Conservation (phyloP, 2,888 invertebrate genomes). For the Tryphoninae sp. region DNA sequence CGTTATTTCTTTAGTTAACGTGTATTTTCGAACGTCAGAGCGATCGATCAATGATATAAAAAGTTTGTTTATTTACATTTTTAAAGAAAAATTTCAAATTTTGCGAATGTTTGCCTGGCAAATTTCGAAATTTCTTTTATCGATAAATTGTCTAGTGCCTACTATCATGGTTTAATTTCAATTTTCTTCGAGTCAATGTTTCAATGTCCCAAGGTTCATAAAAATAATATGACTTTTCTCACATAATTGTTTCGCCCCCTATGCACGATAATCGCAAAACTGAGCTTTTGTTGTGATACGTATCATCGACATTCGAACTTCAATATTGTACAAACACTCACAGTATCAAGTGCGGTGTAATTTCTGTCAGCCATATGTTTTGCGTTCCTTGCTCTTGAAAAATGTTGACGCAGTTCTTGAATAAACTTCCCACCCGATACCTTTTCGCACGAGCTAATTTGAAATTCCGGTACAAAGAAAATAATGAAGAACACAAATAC, state of each 20-base stretch:
- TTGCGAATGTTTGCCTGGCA: background rate
- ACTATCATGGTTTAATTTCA: background rate
- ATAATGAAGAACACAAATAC: conserved; percentile 28
- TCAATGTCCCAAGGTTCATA: background rate
- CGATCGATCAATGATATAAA: background rate
- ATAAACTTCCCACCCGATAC: conserved; percentile 25
- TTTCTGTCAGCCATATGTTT: conserved; percentile 16
- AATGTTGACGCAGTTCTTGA: conserved; percentile 28
- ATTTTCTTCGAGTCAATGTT: background rate
- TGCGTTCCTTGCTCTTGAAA: conserved; percentile 22
- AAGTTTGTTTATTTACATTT: too few relatives aligned
- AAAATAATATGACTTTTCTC: background rate
- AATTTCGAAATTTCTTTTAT: background rate
- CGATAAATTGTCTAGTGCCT: background rate
- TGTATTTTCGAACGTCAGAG: background rate
- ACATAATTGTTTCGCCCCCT: background rate
- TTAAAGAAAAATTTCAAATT: background rate
- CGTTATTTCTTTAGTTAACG: too few relatives aligned
- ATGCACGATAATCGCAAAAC: background rate
- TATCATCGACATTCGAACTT: background rate
- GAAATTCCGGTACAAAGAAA: conserved; percentile 11
- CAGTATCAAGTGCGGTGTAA: conserved; percentile 50
- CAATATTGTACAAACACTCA: conserved; percentile 22
- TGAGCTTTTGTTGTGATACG: background rate
- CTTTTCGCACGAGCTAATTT: conserved; percentile 2